Base-by-base conservation (phyloP, 2,113 vertebrate genomes). In the Malurus elegans region DNA sequence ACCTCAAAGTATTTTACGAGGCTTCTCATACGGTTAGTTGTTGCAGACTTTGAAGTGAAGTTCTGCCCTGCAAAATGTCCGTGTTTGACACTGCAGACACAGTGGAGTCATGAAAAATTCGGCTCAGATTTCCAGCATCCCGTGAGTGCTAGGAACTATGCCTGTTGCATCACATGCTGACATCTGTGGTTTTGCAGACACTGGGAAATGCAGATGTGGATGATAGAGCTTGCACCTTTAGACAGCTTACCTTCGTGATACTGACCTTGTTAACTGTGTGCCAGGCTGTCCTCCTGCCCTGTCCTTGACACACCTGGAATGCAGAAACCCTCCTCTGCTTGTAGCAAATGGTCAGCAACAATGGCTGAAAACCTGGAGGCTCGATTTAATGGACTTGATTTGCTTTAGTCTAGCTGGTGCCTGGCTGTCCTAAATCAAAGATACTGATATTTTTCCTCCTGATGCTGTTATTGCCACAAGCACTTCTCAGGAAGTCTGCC, bases 181-280 rank as follows among this genome's bases (percentile, higher is more conserved):
- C 17, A 16, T 3, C 5, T 12, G 29, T 26, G 5, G 1, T 53
- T 79, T 34, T 32, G 13, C 61, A 51, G 19, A 23, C 28, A 11
- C 4, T 7, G 12, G 21, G 28, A 76, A 80, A 28, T 6, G 5
- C 20, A 67, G 51, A 34, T 20, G 8, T 17, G 32, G 31, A 48
- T 50, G 50, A 48, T 28, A 6, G 20, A 9, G 4, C 31, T 38
- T 20, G 32, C 34, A 15, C 19, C 24, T 17, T 4, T 60, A 44
- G 48, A 32, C 54, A 38, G 29, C 91, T 91, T 79, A 91, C 88
- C 78, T 50, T 79, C 14, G 14, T 54, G 10, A 26, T 24, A 26
- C 44, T 6, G 18, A 26, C n/a, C 65, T 11, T 19, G 10, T 6
- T 9, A 57, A 6, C 5, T 1, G 38, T 6, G 0, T 4, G 6